phyloP scores from a whole-genome alignment of 2,797 vertebrate species.

The Pitangus sulphuratus region DNA sequence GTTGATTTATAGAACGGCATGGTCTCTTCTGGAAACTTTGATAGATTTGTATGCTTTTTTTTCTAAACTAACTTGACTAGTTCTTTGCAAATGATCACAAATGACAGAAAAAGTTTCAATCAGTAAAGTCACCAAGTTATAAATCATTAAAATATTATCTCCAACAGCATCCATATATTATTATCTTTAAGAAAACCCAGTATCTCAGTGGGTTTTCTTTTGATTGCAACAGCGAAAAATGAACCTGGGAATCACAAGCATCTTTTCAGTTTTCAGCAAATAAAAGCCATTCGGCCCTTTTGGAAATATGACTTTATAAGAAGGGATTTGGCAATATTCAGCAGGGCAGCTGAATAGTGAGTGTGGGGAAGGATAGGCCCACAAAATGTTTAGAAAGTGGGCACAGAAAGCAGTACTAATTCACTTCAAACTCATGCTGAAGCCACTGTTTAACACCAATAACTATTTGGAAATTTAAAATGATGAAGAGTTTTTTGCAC shows the following conservation, averaged over 20 bases:
- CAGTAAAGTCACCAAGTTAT: not conserved
- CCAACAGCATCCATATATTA: not conserved
- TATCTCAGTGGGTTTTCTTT: accelerated
- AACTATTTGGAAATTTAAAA: not conserved
- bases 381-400: not conserved
- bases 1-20: not conserved
- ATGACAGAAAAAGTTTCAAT: not conserved
- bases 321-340: not conserved
- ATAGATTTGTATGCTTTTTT: not conserved
- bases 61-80: not conserved
- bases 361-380: not conserved
- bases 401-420: not conserved
- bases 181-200: not conserved
- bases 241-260: not conserved
- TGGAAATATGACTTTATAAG: accelerated
- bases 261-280: not conserved
- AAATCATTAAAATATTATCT: not conserved
- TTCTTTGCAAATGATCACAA: not conserved
- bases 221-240: not conserved
- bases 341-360: not conserved
- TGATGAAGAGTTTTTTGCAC: not conserved
- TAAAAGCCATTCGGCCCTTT: not conserved
- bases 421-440: not conserved
- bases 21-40: not conserved
- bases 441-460: not conserved